Evolutionary conservation across 2,797 vertebrate genomes (phyloP).

Genomic region (Sorex maritimensis): DNA sequence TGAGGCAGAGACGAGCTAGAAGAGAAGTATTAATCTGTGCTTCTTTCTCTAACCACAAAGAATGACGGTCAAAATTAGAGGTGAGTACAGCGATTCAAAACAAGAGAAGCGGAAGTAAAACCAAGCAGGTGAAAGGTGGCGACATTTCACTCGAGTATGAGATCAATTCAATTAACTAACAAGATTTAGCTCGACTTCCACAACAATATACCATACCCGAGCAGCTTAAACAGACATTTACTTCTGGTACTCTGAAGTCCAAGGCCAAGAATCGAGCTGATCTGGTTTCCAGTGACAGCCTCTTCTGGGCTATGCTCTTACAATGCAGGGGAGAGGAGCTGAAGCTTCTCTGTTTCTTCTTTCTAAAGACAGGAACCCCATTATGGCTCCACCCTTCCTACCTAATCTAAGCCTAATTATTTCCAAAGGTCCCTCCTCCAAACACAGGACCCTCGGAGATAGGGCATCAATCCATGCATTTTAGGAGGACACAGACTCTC

Average conservation of each 20-base stretch:
- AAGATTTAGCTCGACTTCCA: background rate
- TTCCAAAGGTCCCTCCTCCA: background rate
- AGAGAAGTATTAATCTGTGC: slow-evolving; percentile 51
- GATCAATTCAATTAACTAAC: slow-evolving; percentile 4
- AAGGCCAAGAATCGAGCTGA: background rate
- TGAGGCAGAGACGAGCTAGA: slow-evolving; percentile 53
- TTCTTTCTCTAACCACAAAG: slow-evolving; percentile 55
- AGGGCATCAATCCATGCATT: slow-evolving; percentile 13
- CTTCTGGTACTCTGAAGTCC: background rate
- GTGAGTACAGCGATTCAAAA: slow-evolving; percentile 37
- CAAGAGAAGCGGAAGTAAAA: slow-evolving; percentile 51
- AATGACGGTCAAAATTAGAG: background rate
- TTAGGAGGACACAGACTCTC: background rate
- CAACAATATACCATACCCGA: background rate
- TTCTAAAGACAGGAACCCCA: background rate
- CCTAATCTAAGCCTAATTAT: slow-evolving; percentile 35
- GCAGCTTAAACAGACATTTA: slow-evolving; percentile 27
- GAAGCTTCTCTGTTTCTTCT: background rate
- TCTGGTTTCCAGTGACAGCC: background rate
- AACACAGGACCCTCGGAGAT: background rate
- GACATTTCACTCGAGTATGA: slow-evolving; percentile 35
- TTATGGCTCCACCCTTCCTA: background rate
- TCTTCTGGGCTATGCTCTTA: background rate
- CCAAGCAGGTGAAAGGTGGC: slow-evolving; percentile 18
- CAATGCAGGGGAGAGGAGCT: background rate